Conservation (phyloP, 2,888 invertebrate species). For the Chloroclysta siterata region DNA sequence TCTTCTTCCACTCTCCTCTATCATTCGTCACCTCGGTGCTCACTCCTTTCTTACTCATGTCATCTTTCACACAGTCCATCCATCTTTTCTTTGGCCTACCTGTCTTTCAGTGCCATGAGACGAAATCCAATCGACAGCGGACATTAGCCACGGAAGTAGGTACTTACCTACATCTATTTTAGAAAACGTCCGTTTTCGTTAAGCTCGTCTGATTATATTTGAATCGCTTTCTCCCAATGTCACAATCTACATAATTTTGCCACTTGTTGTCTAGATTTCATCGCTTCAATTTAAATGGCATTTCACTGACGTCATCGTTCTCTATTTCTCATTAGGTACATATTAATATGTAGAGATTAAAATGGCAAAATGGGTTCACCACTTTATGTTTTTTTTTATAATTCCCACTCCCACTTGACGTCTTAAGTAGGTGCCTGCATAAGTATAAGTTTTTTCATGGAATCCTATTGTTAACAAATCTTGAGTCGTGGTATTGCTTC, state of each 20-base stretch:
- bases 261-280: constrained; percentile 25
- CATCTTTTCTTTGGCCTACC: too few species aligned
- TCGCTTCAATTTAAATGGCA: constrained; percentile 24
- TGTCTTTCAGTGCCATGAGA: too few species aligned
- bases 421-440: neutral
- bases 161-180: constrained; percentile 18
- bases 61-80: too few species aligned
- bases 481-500: constrained; percentile 1
- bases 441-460: constrained; percentile 3
- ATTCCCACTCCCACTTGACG: constrained; percentile 5
- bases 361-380: neutral
- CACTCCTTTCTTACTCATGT: too few species aligned
- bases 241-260: constrained; percentile 35
- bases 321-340: neutral
- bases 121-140: constrained; percentile 10
- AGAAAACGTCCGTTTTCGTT: constrained; percentile 34
- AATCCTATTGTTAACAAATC: constrained; percentile 7
- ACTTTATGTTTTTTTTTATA: neutral
- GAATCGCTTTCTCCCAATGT: constrained; percentile 35
- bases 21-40: too few species aligned
- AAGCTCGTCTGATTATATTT: constrained; percentile 28
- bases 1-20: too few species aligned
- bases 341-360: neutral
- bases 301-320: constrained; percentile 12
- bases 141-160: constrained; percentile 23